phyloP scores from a whole-genome alignment of 2,888 invertebrate species.

The Gryllus longicercus region DNA sequence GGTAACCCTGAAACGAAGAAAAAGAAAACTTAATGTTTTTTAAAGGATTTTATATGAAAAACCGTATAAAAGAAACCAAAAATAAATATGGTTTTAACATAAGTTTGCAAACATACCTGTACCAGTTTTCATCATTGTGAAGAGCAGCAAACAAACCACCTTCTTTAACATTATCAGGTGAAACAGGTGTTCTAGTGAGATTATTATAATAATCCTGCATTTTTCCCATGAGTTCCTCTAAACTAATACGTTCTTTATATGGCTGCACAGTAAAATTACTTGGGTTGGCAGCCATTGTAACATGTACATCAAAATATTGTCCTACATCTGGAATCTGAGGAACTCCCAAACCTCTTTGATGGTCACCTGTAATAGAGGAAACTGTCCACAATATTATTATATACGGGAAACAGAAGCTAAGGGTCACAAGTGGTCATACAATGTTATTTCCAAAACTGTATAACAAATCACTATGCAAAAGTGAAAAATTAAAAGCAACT shows the following conservation, averaged over 20 bases:
- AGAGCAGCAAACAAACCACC: constrained; percentile 68
- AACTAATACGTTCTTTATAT: background rate
- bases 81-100: background rate
- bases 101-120: constrained; percentile 52
- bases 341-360: background rate
- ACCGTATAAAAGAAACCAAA: background rate
- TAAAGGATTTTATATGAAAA: too few relatives aligned
- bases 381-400: too few relatives aligned
- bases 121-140: constrained; percentile 64
- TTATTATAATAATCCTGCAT: constrained; percentile 44
- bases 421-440: too few relatives aligned
- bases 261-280: constrained; percentile 58
- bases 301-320: constrained; percentile 64
- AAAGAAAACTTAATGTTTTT: background rate
- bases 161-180: constrained; percentile 46
- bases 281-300: constrained; percentile 75
- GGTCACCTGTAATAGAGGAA: constrained; percentile 38
- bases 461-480: too few relatives aligned
- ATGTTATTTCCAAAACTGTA: too few relatives aligned
- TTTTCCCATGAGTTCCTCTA: constrained; percentile 25
- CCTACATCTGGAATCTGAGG: constrained; percentile 51
- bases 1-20: constrained; percentile 29
- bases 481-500: too few relatives aligned
- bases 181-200: constrained; percentile 48
- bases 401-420: too few relatives aligned